Evolutionary conservation across 53 echinoderm and acorn worm species (phyloP).

Genomic region (Zoroaster sp.): DNA sequence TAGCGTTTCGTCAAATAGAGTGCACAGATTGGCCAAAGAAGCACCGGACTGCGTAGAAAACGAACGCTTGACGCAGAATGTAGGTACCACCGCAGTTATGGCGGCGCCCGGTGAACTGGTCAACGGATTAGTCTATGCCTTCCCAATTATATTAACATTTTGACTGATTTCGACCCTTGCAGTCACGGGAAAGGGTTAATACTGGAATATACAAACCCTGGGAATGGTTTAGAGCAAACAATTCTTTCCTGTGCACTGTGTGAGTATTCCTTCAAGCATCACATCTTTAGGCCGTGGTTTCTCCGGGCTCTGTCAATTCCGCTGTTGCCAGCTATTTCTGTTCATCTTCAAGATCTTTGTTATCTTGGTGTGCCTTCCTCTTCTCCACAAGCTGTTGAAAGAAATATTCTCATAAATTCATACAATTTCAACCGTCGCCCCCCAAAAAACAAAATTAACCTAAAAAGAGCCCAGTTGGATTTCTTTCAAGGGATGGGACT

Average conservation of each 20-base stretch:
- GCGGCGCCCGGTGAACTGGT: not conserved
- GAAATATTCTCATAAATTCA: not conserved
- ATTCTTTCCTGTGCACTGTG: not conserved
- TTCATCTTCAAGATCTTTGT: not conserved
- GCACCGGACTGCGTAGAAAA: no score
- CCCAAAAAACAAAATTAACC: not conserved
- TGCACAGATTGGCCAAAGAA: no score
- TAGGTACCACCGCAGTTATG: no score
- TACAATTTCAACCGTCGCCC: not conserved
- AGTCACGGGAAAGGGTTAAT: no score
- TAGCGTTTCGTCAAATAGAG: no score
- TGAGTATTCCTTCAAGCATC: not conserved
- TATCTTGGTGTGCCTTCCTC: not conserved
- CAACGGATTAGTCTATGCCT: not conserved
- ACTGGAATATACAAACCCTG: not conserved
- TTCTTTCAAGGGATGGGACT: not conserved
- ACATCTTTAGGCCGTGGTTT: constrained; percentile 11
- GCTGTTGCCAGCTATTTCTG: not conserved
- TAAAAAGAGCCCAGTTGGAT: not conserved
- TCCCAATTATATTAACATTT: not conserved
- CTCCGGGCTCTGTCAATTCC: not conserved
- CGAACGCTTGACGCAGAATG: no score
- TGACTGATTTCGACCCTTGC: no score
- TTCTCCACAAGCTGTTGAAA: constrained; percentile 32
- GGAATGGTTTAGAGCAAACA: not conserved